A percentile compares a stretch with the other conserved stretches of the same genome.
These are phyloP conservation scores for Drosophila antonietae DNA, from an alignment of 2,888 invertebrate genomes.

Conservation along the genomic window DNA sequence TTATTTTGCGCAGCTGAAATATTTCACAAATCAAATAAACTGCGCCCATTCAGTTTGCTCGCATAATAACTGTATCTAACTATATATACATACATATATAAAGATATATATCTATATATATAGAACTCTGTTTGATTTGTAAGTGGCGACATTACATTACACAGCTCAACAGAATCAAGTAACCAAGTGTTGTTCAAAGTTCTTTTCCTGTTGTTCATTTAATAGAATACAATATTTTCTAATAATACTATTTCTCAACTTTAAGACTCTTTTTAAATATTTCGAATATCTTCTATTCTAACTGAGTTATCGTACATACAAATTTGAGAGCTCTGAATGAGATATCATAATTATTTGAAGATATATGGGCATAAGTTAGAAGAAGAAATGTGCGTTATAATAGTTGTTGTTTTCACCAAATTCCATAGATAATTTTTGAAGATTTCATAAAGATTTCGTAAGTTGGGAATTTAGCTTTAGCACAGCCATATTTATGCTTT, in stretches of 20 bases:
- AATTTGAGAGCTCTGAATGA: too few relatives aligned
- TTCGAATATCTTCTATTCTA: background rate
- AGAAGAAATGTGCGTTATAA: background rate
- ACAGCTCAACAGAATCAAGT: background rate
- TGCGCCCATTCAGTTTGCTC: constrained; percentile 5
- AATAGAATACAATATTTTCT: too few relatives aligned
- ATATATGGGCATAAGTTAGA: background rate
- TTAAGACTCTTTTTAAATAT: background rate
- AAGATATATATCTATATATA: background rate
- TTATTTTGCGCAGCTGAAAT: constrained; percentile 67
- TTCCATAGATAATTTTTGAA: background rate
- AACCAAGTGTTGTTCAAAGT: background rate
- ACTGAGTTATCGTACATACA: background rate
- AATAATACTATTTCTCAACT: too few relatives aligned
- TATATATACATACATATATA: background rate
- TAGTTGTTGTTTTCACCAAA: background rate
- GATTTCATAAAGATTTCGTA: background rate
- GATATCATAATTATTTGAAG: too few relatives aligned
- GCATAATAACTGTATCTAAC: background rate
- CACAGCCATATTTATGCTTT: background rate
- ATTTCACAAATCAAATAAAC: constrained; percentile 34
- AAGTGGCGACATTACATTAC: constrained; percentile 37
- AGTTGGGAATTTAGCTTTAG: background rate
- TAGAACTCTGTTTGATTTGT: constrained; percentile 58
- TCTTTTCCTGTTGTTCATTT: background rate